Evolutionary conservation across 2,888 invertebrate genomes (phyloP).

Genomic region (Sinotaia quadrata): DNA sequence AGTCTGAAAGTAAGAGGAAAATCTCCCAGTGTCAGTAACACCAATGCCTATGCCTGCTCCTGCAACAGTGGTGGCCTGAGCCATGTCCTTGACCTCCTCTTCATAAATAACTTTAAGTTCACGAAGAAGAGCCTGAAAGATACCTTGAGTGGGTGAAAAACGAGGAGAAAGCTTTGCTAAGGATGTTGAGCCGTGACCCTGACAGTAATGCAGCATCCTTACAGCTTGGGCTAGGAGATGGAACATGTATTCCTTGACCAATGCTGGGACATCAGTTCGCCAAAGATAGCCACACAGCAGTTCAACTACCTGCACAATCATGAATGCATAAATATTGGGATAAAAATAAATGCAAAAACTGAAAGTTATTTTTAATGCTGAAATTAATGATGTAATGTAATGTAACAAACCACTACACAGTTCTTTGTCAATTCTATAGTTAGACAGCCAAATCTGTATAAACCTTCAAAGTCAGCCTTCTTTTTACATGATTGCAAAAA

Average conservation of each 20-base stretch:
- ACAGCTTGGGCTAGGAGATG: conserved; percentile 68
- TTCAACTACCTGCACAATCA: conserved; percentile 63
- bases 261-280: conserved; percentile 66
- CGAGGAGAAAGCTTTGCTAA: conserved; percentile 39
- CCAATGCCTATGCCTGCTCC: conserved; percentile 64
- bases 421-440: too few species aligned
- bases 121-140: conserved; percentile 60
- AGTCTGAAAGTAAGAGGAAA: conserved; percentile 69
- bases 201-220: conserved; percentile 62
- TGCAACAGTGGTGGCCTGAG: conserved; percentile 50
- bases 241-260: conserved; percentile 68
- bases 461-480: too few species aligned
- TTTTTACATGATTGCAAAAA: too few species aligned
- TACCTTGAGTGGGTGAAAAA: conserved; percentile 56
- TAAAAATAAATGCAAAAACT: too few species aligned
- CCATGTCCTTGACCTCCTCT: conserved; percentile 65
- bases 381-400: too few species aligned
- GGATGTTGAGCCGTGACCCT: conserved; percentile 41
- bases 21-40: conserved; percentile 62
- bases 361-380: too few species aligned
- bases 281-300: conserved; percentile 66
- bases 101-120: conserved; percentile 67
- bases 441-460: too few species aligned
- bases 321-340: background rate
- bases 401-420: too few species aligned